Evolutionary conservation across 2,113 vertebrate genomes (phyloP).

Genomic region (Puntigrus tetrazona): DNA sequence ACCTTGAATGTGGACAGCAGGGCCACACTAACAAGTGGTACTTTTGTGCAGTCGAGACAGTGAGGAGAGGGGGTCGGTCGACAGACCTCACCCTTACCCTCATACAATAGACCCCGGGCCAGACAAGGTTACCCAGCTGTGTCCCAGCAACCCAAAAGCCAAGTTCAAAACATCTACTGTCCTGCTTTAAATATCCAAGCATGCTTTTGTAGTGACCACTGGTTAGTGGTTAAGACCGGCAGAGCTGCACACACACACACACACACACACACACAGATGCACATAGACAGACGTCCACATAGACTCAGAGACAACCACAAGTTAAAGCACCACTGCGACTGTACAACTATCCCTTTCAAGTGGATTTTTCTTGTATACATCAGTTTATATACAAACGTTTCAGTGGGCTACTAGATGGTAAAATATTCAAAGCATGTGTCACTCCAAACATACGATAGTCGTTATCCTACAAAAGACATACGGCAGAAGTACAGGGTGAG

Average conservation of each 20-base stretch:
- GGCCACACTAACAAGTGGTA: slow-evolving; percentile 79
- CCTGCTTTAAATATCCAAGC: slow-evolving; percentile 49
- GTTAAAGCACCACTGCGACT: slow-evolving; percentile 44
- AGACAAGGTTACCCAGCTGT: slow-evolving; percentile 76
- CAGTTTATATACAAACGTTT: slow-evolving; percentile 4
- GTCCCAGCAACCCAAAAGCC: slow-evolving; percentile 57
- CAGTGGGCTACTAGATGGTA: slow-evolving; percentile 62
- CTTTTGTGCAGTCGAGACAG: slow-evolving; percentile 73
- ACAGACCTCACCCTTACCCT: slow-evolving; percentile 76
- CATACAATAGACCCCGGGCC: slow-evolving; percentile 62
- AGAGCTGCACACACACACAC: not conserved
- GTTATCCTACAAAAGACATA: slow-evolving; percentile 55
- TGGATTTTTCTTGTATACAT: slow-evolving; percentile 40
- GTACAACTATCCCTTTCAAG: slow-evolving; percentile 52
- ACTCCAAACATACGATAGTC: slow-evolving; percentile 61
- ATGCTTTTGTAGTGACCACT: slow-evolving; percentile 48
- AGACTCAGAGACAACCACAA: slow-evolving; percentile 52
- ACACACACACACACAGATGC: not conserved
- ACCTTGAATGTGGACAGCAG: slow-evolving; percentile 67
- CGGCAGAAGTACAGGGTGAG: slow-evolving; percentile 44
- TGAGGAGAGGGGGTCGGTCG: slow-evolving; percentile 74
- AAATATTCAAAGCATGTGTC: slow-evolving; percentile 46
- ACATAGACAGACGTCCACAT: slow-evolving; percentile 38
- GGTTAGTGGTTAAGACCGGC: slow-evolving; percentile 44
- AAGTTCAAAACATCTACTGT: slow-evolving; percentile 55